phyloP scores from a whole-genome alignment of 1,140 invertebrate genomes.

The Sinella curviseta region DNA sequence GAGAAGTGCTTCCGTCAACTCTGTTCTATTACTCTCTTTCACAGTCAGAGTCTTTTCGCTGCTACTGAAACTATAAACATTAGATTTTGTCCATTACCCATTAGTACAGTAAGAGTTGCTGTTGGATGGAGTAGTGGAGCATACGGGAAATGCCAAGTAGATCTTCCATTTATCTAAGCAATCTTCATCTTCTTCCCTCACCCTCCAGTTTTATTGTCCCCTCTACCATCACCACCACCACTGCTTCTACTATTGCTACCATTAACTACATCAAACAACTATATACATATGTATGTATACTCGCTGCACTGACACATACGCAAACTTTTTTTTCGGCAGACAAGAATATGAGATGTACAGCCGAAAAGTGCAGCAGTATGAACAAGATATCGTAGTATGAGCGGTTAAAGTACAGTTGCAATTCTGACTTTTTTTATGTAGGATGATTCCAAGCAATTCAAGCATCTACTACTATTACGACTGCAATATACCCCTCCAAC shows the following conservation, averaged over 20 bases:
- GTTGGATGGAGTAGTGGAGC: not conserved
- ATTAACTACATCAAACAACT: not conserved
- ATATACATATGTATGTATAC: not conserved
- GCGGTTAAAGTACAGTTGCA: not conserved
- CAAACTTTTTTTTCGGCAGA: not conserved
- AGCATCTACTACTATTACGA: not conserved
- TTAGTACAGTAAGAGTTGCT: constrained; percentile 3
- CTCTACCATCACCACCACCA: not conserved
- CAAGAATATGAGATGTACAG: too few relatives aligned
- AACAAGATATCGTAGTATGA: not conserved
- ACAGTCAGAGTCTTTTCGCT: not conserved
- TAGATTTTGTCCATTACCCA: constrained; percentile 16
- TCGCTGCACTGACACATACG: too few relatives aligned
- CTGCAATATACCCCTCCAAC: not conserved
- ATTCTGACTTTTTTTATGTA: not conserved
- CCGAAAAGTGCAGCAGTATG: not conserved
- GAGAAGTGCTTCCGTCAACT: not conserved
- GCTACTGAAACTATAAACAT: constrained; percentile 5
- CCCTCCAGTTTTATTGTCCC: constrained; percentile 9
- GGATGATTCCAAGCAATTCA: too few relatives aligned
- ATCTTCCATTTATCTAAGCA: constrained; percentile 16
- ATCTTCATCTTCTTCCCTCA: constrained; percentile 9
- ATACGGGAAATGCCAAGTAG: constrained; percentile 20
- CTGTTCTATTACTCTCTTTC: not conserved
- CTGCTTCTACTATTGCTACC: too few relatives aligned